Conservation (phyloP, 2,888 invertebrate species). For the Campoletis raptor region DNA sequence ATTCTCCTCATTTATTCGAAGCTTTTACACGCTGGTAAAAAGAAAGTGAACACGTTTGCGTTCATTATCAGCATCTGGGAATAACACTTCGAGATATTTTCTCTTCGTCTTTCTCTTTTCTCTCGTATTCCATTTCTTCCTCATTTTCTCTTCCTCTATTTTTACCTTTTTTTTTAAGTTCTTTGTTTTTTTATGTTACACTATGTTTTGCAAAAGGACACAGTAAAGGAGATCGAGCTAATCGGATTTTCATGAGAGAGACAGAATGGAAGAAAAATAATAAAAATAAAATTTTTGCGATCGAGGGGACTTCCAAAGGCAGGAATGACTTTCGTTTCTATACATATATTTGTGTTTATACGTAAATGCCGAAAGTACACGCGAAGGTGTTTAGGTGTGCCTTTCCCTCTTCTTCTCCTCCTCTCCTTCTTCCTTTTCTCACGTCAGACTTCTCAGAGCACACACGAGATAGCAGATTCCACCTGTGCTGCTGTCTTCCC, state of each 20-base stretch:
- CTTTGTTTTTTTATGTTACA: not conserved
- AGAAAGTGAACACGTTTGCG: slow-evolving; percentile 38
- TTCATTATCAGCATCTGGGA: slow-evolving; percentile 27
- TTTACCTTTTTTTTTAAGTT: not conserved
- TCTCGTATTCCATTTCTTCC: not conserved
- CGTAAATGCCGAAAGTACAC: slow-evolving; percentile 74
- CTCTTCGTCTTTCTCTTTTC: not conserved
- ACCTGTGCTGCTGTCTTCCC: slow-evolving; percentile 81
- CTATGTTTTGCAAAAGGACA: slow-evolving; percentile 27
- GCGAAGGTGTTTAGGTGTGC: slow-evolving; percentile 82
- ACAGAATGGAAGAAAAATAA: slow-evolving; percentile 22
- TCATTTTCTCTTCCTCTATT: slow-evolving; percentile 17
- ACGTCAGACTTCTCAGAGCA: slow-evolving; percentile 65
- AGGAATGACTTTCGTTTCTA: not conserved
- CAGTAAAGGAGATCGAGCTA: slow-evolving; percentile 38
- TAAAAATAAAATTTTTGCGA: not conserved
- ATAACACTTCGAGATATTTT: slow-evolving; percentile 9
- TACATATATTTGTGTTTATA: slow-evolving; percentile 40
- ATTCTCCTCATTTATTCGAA: slow-evolving; percentile 16
- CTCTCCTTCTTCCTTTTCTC: slow-evolving; percentile 58
- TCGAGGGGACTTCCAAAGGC: not conserved
- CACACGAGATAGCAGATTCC: slow-evolving; percentile 81
- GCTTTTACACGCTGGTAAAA: slow-evolving; percentile 30
- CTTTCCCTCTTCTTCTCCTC: slow-evolving; percentile 49
- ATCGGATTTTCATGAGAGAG: slow-evolving; percentile 46